Conservation (phyloP, 2,113 vertebrate genomes). For the Ochotona curzoniae region DNA sequence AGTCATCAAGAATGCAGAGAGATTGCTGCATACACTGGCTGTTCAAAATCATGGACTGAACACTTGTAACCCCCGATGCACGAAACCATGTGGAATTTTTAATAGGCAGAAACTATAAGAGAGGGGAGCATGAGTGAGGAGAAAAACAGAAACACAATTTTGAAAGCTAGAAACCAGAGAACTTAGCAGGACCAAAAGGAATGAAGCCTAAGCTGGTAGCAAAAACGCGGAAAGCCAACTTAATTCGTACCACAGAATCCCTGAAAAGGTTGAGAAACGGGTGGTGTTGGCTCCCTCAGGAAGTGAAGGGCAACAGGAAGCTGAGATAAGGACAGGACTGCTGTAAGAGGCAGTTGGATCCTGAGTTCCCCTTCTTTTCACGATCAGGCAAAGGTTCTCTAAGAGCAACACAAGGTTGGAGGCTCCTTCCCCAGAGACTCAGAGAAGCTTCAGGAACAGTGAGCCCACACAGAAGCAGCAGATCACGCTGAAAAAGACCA, state of each 20-base stretch:
- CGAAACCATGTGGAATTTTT: conserved; percentile 59
- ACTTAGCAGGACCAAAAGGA: conserved; percentile 49
- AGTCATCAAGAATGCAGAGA: conserved; percentile 69
- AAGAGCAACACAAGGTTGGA: not conserved
- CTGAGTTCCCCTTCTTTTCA: not conserved
- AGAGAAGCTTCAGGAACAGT: not conserved
- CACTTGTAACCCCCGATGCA: conserved; percentile 56
- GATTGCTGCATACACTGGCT: conserved; percentile 50
- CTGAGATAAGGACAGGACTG: not conserved
- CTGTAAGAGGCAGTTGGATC: conserved; percentile 19
- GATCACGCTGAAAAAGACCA: not conserved
- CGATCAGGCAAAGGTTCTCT: not conserved
- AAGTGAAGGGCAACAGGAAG: not conserved
- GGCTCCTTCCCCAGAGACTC: not conserved
- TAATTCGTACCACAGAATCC: not conserved
- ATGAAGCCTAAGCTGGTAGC: conserved; percentile 40
- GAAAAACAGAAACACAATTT: conserved; percentile 64
- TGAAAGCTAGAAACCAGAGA: conserved; percentile 56
- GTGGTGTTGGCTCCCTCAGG: not conserved
- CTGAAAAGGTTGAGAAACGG: not conserved
- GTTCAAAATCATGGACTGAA: conserved; percentile 58
- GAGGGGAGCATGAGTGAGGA: conserved; percentile 16
- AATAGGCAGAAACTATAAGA: conserved; percentile 61
- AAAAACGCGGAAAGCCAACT: conserved; percentile 45
- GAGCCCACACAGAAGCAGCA: not conserved